Conservation (phyloP, 23 tunicate genomes). For the Trididemnum nubilum region DNA sequence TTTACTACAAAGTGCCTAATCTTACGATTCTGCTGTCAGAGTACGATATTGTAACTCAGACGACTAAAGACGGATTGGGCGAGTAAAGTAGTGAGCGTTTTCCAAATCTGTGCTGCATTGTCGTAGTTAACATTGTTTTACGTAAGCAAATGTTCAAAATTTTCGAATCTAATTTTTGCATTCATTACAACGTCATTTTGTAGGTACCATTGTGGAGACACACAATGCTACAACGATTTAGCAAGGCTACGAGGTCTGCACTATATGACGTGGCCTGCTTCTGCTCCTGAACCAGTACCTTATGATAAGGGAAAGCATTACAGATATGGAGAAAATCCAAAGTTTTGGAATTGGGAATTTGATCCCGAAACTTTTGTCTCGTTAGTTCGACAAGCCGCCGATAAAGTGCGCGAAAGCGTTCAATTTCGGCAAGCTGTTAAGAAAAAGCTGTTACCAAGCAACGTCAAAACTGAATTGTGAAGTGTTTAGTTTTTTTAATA, state of each 20-base stretch:
- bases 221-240: constrained; percentile 71
- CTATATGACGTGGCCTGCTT: constrained; percentile 76
- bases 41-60: too few species aligned
- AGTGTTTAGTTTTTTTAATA: too few species aligned
- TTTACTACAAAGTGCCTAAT: background rate
- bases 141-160: too few species aligned
- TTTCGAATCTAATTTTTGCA: too few species aligned
- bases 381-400: constrained; percentile 44
- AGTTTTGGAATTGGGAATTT: constrained; percentile 95
- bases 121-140: too few species aligned
- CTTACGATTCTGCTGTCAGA: too few species aligned
- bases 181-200: too few species aligned
- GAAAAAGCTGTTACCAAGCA: background rate
- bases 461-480: constrained; percentile 16
- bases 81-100: too few species aligned
- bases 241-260: constrained; percentile 82
- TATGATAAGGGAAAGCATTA: constrained; percentile 69
- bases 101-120: too few species aligned
- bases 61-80: too few species aligned
- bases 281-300: constrained; percentile 29
- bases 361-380: constrained; percentile 52
- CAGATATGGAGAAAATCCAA: constrained; percentile 77
- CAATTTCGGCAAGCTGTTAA: constrained; percentile 6
- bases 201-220: constrained; percentile 87
- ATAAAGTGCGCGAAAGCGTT: constrained; percentile 28